Evolutionary conservation across 2,888 invertebrate species (phyloP).

Genomic region (Cantharis rustica): DNA sequence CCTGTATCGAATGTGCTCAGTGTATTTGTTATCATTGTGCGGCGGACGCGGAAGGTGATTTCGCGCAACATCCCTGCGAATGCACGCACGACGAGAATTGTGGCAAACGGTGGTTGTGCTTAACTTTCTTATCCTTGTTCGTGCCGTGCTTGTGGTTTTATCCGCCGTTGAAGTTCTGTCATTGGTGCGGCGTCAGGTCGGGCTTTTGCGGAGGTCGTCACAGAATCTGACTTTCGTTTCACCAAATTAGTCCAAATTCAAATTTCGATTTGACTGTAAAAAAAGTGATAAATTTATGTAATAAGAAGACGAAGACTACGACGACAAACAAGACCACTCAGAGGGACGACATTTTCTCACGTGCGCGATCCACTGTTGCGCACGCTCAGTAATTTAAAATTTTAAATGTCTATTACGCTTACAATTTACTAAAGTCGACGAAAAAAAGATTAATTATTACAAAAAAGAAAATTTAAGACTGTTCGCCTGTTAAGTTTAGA

Average conservation of each 20-base stretch:
- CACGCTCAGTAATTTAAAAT: slow-evolving; percentile 2
- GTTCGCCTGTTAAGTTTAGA: slow-evolving; percentile 44
- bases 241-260: slow-evolving; percentile 41
- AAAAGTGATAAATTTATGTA: background rate
- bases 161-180: slow-evolving; percentile 82
- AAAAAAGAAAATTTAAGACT: slow-evolving; percentile 39
- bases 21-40: slow-evolving; percentile 94
- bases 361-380: background rate
- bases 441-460: slow-evolving; percentile 28
- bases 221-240: slow-evolving; percentile 53
- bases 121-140: slow-evolving; percentile 82
- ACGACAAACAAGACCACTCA: background rate
- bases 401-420: slow-evolving; percentile 32
- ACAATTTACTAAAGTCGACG: slow-evolving; percentile 21
- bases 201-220: slow-evolving; percentile 86
- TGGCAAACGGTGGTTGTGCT: slow-evolving; percentile 83
- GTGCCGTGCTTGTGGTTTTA: slow-evolving; percentile 96
- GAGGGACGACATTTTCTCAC: background rate
- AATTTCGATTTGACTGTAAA: background rate
- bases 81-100: slow-evolving; percentile 75
- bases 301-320: background rate
- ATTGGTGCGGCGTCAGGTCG: slow-evolving; percentile 80
- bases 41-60: slow-evolving; percentile 89
- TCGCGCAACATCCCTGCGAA: slow-evolving; percentile 82
- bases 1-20: slow-evolving; percentile 80